Conservation (phyloP, 1,140 invertebrate species). For the Sitophilus oryzae region DNA sequence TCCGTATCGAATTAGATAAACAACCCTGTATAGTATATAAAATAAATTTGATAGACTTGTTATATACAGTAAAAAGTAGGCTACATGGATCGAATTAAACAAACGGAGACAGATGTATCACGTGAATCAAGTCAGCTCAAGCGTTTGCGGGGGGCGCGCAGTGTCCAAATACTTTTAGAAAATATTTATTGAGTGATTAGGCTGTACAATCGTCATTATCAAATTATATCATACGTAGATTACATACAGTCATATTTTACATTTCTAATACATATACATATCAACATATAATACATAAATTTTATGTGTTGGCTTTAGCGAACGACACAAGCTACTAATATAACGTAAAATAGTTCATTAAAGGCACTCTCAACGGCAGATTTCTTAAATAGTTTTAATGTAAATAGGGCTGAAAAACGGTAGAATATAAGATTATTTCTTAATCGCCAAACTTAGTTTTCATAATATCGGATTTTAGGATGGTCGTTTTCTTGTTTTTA, state of each 20-base stretch:
- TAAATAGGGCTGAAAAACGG: too few species aligned
- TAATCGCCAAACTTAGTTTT: too few species aligned
- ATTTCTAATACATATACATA: slow-evolving; percentile 13
- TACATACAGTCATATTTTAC: slow-evolving; percentile 16
- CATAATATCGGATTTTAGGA: too few species aligned
- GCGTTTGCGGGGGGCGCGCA: slow-evolving; percentile 31
- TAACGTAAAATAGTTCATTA: slow-evolving; percentile 11
- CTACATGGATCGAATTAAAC: slow-evolving; percentile 7
- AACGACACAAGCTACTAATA: slow-evolving; percentile 24
- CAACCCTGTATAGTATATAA: too few species aligned
- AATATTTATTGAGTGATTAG: slow-evolving; percentile 13
- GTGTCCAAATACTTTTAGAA: slow-evolving; percentile 4
- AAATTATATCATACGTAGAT: slow-evolving; percentile 16
- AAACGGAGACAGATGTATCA: neutral
- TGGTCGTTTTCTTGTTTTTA: too few species aligned
- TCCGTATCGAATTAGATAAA: too few species aligned
- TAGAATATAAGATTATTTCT: too few species aligned
- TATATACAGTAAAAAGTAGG: slow-evolving; percentile 8
- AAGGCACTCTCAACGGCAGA: slow-evolving; percentile 14
- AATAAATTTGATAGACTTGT: too few species aligned
- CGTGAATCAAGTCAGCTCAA: slow-evolving; percentile 24
- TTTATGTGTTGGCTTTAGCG: slow-evolving; percentile 14
- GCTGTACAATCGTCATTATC: slow-evolving; percentile 28
- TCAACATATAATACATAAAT: slow-evolving; percentile 9
- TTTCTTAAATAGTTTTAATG: too few species aligned